phyloP scores from a whole-genome alignment of 2,888 invertebrate species.

The Phaedon cochleariae region DNA sequence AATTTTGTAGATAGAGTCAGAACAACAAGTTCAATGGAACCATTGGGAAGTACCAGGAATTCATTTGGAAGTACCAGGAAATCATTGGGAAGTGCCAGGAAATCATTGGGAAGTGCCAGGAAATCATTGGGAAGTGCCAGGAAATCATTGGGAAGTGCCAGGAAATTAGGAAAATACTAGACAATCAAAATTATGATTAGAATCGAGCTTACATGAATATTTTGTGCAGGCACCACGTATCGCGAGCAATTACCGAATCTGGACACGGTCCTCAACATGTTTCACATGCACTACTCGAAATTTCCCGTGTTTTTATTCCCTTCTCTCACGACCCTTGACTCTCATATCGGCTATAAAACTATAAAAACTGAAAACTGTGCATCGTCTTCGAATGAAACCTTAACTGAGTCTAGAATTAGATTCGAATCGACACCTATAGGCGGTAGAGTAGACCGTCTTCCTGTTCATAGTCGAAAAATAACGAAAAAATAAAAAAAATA shows the following conservation, averaged over 20 bases:
- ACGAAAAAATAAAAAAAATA: slow-evolving; percentile 45
- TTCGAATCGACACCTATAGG: slow-evolving; percentile 48
- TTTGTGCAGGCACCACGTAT: slow-evolving; percentile 48
- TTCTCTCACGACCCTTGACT: slow-evolving; percentile 5
- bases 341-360: slow-evolving; percentile 14
- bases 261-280: slow-evolving; percentile 29
- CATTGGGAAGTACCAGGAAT: too few relatives aligned
- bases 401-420: slow-evolving; percentile 42
- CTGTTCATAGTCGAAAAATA: slow-evolving; percentile 40
- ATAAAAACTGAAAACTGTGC: not conserved
- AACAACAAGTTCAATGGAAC: too few relatives aligned
- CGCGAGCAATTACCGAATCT: slow-evolving; percentile 31
- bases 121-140: not conserved
- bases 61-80: not conserved
- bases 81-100: too few relatives aligned
- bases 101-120: too few relatives aligned
- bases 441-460: slow-evolving; percentile 43
- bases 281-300: not conserved
- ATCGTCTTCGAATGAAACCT: slow-evolving; percentile 7
- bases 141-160: not conserved
- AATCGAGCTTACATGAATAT: slow-evolving; percentile 49
- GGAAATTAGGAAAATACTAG: not conserved
- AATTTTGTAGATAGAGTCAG: too few relatives aligned
- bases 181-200: not conserved
- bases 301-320: slow-evolving; percentile 13